Base-by-base conservation (phyloP, 2,888 invertebrate species). In the Machimus atricapillus region DNA sequence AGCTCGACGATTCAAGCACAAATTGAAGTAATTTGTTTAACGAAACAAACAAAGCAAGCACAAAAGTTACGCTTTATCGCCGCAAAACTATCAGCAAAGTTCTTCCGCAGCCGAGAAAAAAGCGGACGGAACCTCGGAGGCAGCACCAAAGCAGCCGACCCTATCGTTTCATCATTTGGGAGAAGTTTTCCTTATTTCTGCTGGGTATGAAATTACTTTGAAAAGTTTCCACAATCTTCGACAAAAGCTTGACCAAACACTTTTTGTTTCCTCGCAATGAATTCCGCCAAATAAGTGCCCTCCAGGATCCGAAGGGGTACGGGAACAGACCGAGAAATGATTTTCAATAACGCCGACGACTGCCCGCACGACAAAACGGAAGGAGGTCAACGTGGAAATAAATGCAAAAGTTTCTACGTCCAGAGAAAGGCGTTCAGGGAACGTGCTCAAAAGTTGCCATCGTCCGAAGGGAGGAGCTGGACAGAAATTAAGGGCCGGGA, bases 261-360 rank as follows among this genome's bases (percentile, higher is more conserved):
- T 82, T 66, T 82, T 58, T 23, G n/a, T 58, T 34, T 23, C 37
- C 37, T 56, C 31, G 31, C 58, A 81, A 43, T 81, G 56, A 81
- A 81, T 56, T 81, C 23, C 81, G 14, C 34, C n/a, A 81, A 81
- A 81, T 56, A 43, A 81, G 52, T 43, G 56, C 74, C 14, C 34
- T 19, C 16, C 19, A n/a, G 58, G 34, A 58, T 19, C 4, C 23
- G 37, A 34, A n/a, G 82, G 23, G 19, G 19, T 5, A 40, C 46
- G 4, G 66, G 37, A 43, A 23, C 37, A 46, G 37, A 46, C 66
- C 78, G 23, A 58, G 81, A 82, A 82, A 82, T 82, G 66, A 82
- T 82, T 82, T 82, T 82, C 82, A 82, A 82, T 82, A 82, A 82
- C 37, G 40, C 37, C n/a, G 58, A 58, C n/a, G 58, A 58, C 82